Base-by-base conservation (phyloP, 2,888 invertebrate species). In the Formica aserva region DNA sequence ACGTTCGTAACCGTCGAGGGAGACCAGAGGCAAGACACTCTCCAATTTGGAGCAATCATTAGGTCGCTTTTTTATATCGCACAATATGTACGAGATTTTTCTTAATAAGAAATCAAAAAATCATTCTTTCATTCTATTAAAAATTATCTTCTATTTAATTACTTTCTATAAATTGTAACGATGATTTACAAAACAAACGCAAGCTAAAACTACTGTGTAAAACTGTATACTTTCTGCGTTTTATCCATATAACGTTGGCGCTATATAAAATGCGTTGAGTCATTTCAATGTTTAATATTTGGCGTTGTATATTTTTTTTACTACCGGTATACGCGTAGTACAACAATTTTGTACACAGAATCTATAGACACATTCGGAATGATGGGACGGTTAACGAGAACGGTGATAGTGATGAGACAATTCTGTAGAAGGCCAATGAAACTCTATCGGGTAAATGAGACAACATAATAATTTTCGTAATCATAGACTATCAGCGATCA, bases 121-220 rank as follows among this genome's bases (percentile, higher is more conserved):
- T 0, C 15, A 48, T 48, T n/a, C n/a, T 8, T 57, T 38, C 6
- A 6, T 57, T 22, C 57, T 18, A 48, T 48, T 48, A 52, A 52
- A 52, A 52, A n/a, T 52, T 52, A 52, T 52, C 26, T 26, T 26
- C 26, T 26, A 26, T 26, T 26, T 26, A 26, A 26, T 26, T 26
- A 52, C 8, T 52, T 52, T 52, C 18, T 29, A 18, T 18, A 26
- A 4, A 67, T 9, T 48, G 4, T 5, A 45, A 26, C n/a, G 11
- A 45, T 69, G 6, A 71, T 57, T 26, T 57, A 97, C 97, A 97
- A 94, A 97, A 97, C 91, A 97, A 41, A 35, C 1, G 9, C 9
- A 4, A 48, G 35, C 35, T 48, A 35, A 67, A 66, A 76, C 18
- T 76, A 66, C 8, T 52, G 2, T 8, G 1, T 52, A 8, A 26